These are phyloP conservation scores for Halictus quadricinctus DNA, from an alignment of 2,888 invertebrate genomes.

Conservation along the genomic window DNA sequence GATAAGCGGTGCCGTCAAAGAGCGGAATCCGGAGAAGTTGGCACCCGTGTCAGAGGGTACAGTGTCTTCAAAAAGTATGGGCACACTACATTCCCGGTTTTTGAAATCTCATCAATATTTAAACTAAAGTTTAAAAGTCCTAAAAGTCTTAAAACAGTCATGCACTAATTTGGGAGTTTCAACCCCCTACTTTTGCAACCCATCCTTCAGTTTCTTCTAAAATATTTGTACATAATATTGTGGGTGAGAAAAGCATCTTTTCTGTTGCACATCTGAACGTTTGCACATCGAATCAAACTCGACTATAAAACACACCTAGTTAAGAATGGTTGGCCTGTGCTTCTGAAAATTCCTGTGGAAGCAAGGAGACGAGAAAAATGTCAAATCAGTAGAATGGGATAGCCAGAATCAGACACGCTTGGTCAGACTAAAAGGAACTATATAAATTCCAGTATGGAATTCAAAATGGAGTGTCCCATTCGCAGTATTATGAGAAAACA, in stretches of 20 bases:
- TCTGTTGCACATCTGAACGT: too few relatives aligned
- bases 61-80: neutral
- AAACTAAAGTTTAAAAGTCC: too few relatives aligned
- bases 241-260: neutral
- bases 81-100: neutral
- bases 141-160: neutral
- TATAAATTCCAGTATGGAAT: too few relatives aligned
- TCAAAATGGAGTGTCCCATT: too few relatives aligned
- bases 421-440: neutral
- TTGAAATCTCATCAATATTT: neutral
- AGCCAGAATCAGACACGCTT: neutral
- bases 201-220: neutral
- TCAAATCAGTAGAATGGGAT: neutral
- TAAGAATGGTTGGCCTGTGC: too few relatives aligned
- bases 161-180: neutral
- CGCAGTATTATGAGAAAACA: too few relatives aligned
- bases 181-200: neutral
- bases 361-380: too few relatives aligned
- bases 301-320: too few relatives aligned
- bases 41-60: slow-evolving; percentile 9
- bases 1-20: slow-evolving; percentile 9
- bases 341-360: too few relatives aligned
- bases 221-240: neutral
- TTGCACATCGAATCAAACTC: too few relatives aligned
- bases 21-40: slow-evolving; percentile 32